Evolutionary conservation across 1,140 invertebrate species (phyloP).

Genomic region (Lutraria rhynchaena): DNA sequence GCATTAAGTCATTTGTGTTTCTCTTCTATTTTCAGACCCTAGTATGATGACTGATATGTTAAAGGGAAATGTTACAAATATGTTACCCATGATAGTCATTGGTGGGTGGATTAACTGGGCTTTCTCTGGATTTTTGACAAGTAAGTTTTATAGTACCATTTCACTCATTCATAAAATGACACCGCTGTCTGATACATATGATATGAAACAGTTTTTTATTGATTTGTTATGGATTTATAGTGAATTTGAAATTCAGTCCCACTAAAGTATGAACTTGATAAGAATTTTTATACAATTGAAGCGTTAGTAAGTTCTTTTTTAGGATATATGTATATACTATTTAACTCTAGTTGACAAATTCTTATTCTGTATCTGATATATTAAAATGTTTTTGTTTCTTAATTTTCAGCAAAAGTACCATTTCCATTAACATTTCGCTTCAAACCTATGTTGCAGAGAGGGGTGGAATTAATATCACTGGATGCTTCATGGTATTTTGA

Average conservation of each 20-base stretch:
- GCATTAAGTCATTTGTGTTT: neutral
- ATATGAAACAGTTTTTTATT: too few relatives aligned
- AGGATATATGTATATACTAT: too few relatives aligned
- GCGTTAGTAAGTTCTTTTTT: too few relatives aligned
- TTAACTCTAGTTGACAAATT: too few relatives aligned
- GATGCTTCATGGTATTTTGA: conserved; percentile 99
- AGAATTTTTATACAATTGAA: too few relatives aligned
- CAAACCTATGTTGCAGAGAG: conserved; percentile 99
- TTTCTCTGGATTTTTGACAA: conserved; percentile 99
- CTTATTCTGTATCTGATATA: too few relatives aligned
- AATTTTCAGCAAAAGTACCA: conserved; percentile 93
- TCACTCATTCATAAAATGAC: too few relatives aligned
- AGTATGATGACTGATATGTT: conserved; percentile 99
- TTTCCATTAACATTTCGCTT: conserved; percentile 98
- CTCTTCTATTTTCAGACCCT: conserved; percentile 87
- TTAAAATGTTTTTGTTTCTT: neutral
- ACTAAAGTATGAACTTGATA: too few relatives aligned
- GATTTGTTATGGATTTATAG: neutral
- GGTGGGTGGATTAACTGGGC: conserved; percentile 99
- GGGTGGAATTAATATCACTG: conserved; percentile 95
- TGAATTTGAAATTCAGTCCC: neutral
- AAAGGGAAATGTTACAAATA: conserved; percentile 99
- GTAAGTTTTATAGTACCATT: conserved; percentile 85
- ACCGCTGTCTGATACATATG: too few relatives aligned
- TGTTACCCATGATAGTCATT: conserved; percentile 98